A percentile compares a stretch with the other conserved stretches of the same genome.
Evolutionary conservation across 2,113 vertebrate genomes (phyloP).

Genomic region (Macaca fascicularis): T2T-MFA8v1.1 NC_088388.1:125286001-125286500

Average conservation of each 20-base stretch:
- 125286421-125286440: neutral
- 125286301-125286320: neutral
- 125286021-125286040: constrained; percentile 87
- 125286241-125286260: neutral
- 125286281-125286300: neutral
- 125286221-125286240: neutral
- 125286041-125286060: constrained; percentile 81
- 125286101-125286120: constrained; percentile 83
- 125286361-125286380: neutral
- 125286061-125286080: constrained; percentile 83
- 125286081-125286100: constrained; percentile 78
- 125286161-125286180: constrained; percentile 30
- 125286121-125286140: constrained; percentile 70
- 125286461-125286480: neutral
- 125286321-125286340: neutral
- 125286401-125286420: neutral
- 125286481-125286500: neutral
- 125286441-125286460: constrained; percentile 46
- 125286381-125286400: neutral
- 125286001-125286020: constrained; percentile 84
- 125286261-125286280: neutral
- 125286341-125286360: neutral
- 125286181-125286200: constrained; percentile 30
- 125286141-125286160: constrained; percentile 53
- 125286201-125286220: constrained; percentile 3